Percentiles rank a stretch among this genome's conserved stretches.
These are phyloP conservation scores for Hylaeus anthracinus DNA, from an alignment of 1,140 invertebrate genomes.

Conservation along the genomic window DNA sequence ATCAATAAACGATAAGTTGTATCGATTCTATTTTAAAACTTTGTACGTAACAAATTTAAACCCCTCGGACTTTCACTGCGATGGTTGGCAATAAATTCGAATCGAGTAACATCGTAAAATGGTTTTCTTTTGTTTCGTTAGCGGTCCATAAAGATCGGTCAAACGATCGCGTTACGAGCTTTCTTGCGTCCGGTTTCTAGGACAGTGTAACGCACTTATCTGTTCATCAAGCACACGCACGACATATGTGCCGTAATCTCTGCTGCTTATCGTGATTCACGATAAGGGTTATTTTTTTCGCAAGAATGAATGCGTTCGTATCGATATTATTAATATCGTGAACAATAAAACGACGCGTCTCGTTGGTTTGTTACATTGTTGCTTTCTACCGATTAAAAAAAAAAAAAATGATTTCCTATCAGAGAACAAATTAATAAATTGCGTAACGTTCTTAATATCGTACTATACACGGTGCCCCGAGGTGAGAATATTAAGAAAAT, in stretches of 20 bases:
- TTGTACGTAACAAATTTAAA: no score
- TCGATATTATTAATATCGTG: slow-evolving; percentile 59
- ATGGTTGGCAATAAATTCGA: no score
- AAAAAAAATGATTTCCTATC: not conserved
- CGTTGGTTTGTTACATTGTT: not conserved
- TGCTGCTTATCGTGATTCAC: slow-evolving; percentile 59
- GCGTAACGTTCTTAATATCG: not conserved
- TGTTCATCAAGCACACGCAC: slow-evolving; percentile 54
- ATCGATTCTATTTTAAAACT: no score
- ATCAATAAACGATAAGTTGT: no score
- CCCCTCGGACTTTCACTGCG: no score
- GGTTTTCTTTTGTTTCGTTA: not conserved
- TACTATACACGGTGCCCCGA: not conserved
- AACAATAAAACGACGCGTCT: slow-evolving; percentile 21
- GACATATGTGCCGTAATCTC: slow-evolving; percentile 69
- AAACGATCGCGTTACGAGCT: slow-evolving; percentile 1
- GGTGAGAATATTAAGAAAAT: not conserved
- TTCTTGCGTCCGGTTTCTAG: slow-evolving; percentile 48
- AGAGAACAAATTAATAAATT: not conserved
- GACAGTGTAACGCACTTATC: slow-evolving; percentile 53
- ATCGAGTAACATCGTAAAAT: no score
- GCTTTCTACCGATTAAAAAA: not conserved
- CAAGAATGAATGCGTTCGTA: slow-evolving; percentile 49
- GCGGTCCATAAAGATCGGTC: not conserved
- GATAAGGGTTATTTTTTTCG: slow-evolving; percentile 65